phyloP scores from a whole-genome alignment of 2,888 invertebrate genomes.

The Lasioglossum villosulum region DNA sequence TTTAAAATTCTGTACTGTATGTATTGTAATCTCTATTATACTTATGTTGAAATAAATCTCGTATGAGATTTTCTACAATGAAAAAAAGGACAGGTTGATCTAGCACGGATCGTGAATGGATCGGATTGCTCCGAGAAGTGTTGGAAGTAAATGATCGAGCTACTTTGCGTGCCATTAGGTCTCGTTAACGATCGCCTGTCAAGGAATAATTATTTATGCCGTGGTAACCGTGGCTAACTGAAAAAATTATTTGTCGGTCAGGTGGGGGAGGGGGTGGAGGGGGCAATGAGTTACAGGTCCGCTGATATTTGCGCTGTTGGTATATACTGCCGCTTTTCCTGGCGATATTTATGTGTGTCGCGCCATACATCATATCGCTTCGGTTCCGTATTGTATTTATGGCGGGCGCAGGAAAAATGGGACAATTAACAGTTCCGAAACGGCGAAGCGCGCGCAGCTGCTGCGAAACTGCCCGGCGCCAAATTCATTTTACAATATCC shows the following conservation, averaged over 20 bases:
- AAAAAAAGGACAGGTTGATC: background rate
- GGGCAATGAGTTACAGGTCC: slow-evolving; percentile 61
- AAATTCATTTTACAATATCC: slow-evolving; percentile 57
- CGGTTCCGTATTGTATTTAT: slow-evolving; percentile 65
- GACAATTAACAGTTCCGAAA: slow-evolving; percentile 61
- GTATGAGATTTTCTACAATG: no score
- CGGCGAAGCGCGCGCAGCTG: slow-evolving; percentile 55
- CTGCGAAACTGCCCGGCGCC: slow-evolving; percentile 49
- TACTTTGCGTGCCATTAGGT: slow-evolving; percentile 63
- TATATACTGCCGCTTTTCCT: slow-evolving; percentile 51
- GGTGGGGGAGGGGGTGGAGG: background rate
- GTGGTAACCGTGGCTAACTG: slow-evolving; percentile 53
- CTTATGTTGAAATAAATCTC: no score
- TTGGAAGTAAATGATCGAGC: slow-evolving; percentile 51
- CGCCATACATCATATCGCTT: slow-evolving; percentile 62
- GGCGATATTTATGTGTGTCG: slow-evolving; percentile 67
- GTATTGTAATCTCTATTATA: no score
- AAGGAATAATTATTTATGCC: slow-evolving; percentile 66
- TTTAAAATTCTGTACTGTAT: no score
- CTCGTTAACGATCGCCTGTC: slow-evolving; percentile 62
- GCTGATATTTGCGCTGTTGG: slow-evolving; percentile 65
- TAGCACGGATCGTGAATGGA: slow-evolving; percentile 40
- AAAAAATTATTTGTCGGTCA: slow-evolving; percentile 58
- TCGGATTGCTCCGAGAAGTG: slow-evolving; percentile 45
- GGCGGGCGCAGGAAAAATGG: slow-evolving; percentile 56